Evolutionary conservation across 2,888 invertebrate genomes (phyloP), one percentile per base, ranked within the genome.

Genomic region (Agrochola lota): DNA sequence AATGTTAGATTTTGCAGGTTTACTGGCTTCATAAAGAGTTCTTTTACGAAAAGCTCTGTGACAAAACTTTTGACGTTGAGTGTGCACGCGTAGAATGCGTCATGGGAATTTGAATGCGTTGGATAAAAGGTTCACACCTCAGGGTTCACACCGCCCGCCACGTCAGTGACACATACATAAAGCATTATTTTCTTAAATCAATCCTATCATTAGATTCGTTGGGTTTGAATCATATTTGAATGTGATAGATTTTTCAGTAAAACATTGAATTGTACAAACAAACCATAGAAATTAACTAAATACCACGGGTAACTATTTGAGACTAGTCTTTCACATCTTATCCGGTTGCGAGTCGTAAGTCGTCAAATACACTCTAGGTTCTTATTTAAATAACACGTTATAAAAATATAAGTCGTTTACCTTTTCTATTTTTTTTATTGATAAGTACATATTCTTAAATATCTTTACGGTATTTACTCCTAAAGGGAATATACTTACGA

Each of bases 311-410:
- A 85, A 87, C 84, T 81, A 82, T 60, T 60, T 64, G 66, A 76
- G 84, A 87, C 88, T 87, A 87, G 81, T 69, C 7, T 62, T 74
- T 71, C 46, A 81, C 80, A 68, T 78, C 15, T 30, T 77, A 35
- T 60, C 17, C 23, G 12, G 23, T 30, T 23, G 15, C n/a, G 68
- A 67, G 43, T 49, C 30, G 46, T n/a, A 69, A 52, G 71, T 52
- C 46, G n/a, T 60, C 17, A 46, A 43, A 55, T 30, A 49, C 43
- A 30, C 49, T 30, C 11, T n/a, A 64, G 4, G 8, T 68, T 40
- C n/a, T 26, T 68, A 30, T 1, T 43, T 49, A 71, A n/a, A 59
- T 60, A 82, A 71, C 55, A 57, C 40, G 71, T 35, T 78, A 72
- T 17, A 83, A 83, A 81, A 78, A 83, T 83, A 83, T 83, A 79